Evolutionary conservation across 2,797 vertebrate genomes (phyloP), one percentile per base, ranked within the genome.

Genomic region (Darevskia nairensis): DNA sequence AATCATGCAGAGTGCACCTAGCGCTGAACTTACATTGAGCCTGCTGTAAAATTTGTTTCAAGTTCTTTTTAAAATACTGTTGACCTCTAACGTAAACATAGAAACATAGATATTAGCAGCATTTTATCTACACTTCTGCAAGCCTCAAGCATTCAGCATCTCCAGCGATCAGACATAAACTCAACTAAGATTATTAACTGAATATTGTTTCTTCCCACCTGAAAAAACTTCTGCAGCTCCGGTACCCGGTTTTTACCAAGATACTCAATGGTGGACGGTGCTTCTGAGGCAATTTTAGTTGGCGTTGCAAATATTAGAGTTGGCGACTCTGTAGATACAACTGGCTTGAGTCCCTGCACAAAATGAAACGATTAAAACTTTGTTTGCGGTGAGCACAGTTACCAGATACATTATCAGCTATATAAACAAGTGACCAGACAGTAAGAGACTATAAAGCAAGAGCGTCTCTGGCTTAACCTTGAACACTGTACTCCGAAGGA

Each of bases 211-310:
- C 23, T 83, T 6, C 84, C 96, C 97, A 99, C 99, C 99, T 99
- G 99, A 96, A 99, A 99, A 50, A 99, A 1, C 91, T 94, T 98
- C 95, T 99, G 99, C 41, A 99, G 92, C 44, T 98, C 97, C 69
- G 98, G 98, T 83, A 99, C 98, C 93, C 92, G 98, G 97, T 99
- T 99, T 92, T 94, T 88, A 90, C 95, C 95, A 92, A 97, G 78
- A 95, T 96, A 98, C 92, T 98, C 93, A 68, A 91, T 96, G 44
- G 93, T 79, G n/a, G 96, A 4, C 77, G 96, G 91, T 4, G 94
- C 96, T 10, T 89, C 71, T 21, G 98, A 97, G 89, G 96, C 93
- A 91, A 98, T 68, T 94, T 98, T 99, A 87, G 98, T 98, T 88
- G 98, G 98, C 41, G 97, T 97, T 87, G 97, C 97, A 93, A 98